Evolutionary conservation across 2,113 vertebrate genomes (phyloP).

Genomic region (Dermatemys mawii): DNA sequence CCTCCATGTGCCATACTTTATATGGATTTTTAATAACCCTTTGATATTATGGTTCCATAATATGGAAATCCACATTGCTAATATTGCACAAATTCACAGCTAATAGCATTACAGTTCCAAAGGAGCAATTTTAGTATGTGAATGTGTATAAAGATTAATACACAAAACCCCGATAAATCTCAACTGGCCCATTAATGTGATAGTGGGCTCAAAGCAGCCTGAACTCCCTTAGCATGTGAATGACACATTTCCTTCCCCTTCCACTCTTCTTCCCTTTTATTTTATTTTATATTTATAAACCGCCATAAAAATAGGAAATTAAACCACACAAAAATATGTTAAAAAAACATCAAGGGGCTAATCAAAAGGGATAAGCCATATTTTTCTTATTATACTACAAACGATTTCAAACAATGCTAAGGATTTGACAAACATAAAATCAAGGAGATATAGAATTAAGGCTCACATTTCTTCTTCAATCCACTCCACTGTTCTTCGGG

Average conservation of each 20-base stretch:
- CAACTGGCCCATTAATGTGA: conserved; percentile 81
- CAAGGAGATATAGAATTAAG: conserved; percentile 1
- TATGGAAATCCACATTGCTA: conserved; percentile 70
- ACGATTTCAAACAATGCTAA: conserved; percentile 37
- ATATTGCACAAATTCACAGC: conserved; percentile 79
- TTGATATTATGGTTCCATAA: conserved; percentile 68
- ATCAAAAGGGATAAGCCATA: conserved; percentile 74
- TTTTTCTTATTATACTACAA: conserved; percentile 69
- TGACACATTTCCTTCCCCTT: conserved; percentile 70
- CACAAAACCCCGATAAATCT: conserved; percentile 77
- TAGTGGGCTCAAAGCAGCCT: conserved; percentile 78
- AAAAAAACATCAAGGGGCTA: conserved; percentile 77
- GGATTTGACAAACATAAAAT: conserved; percentile 65
- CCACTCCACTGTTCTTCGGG: not conserved
- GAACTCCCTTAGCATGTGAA: conserved; percentile 74
- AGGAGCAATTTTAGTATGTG: conserved; percentile 75
- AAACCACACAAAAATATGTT: conserved; percentile 70
- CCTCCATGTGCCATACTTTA: conserved; percentile 51
- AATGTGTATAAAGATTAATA: conserved; percentile 83
- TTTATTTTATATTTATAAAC: conserved; percentile 69
- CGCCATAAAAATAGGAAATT: conserved; percentile 81
- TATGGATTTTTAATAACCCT: conserved; percentile 76
- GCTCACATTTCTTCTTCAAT: conserved; percentile 15
- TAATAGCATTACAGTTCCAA: conserved; percentile 80
- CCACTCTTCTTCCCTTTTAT: conserved; percentile 47